Percentiles rank a stretch among this genome's conserved stretches.
These are phyloP conservation scores for Oenanthe melanoleuca DNA, from an alignment of 2,113 vertebrate species.

Conservation along the genomic window DNA sequence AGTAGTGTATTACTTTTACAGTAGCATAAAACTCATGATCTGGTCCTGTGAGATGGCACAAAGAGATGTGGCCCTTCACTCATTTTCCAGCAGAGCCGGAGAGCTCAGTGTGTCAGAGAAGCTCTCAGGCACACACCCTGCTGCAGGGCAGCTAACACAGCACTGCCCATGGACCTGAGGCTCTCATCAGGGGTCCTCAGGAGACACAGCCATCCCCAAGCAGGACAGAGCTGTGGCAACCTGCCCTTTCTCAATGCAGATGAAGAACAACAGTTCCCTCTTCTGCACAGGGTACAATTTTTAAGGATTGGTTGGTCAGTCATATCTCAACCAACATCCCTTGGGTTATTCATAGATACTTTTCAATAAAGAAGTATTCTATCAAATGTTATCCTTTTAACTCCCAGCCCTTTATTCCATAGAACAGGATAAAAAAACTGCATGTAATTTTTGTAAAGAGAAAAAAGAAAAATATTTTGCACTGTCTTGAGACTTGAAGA, in stretches of 20 bases:
- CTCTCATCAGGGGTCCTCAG: neutral
- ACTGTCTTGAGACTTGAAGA: neutral
- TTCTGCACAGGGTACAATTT: neutral
- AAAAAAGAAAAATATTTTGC: neutral
- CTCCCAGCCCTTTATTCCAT: neutral
- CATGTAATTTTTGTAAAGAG: neutral
- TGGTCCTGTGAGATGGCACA: neutral
- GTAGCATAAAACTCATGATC: neutral
- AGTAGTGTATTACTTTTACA: accelerated
- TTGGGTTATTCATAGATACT: neutral
- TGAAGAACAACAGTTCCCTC: neutral
- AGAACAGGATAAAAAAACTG: neutral
- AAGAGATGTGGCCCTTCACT: neutral
- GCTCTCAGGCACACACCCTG: accelerated
- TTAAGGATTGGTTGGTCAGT: neutral
- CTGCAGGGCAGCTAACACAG: neutral
- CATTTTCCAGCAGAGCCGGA: accelerated
- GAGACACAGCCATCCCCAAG: accelerated
- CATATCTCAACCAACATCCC: neutral
- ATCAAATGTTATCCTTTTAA: neutral
- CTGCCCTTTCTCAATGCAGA: neutral
- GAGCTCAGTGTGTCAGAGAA: neutral
- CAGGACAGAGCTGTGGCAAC: neutral
- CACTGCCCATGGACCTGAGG: neutral
- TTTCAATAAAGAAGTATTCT: neutral